Conservation (phyloP, 2,797 vertebrate genomes). For the Pseudochirops cupreus region DNA sequence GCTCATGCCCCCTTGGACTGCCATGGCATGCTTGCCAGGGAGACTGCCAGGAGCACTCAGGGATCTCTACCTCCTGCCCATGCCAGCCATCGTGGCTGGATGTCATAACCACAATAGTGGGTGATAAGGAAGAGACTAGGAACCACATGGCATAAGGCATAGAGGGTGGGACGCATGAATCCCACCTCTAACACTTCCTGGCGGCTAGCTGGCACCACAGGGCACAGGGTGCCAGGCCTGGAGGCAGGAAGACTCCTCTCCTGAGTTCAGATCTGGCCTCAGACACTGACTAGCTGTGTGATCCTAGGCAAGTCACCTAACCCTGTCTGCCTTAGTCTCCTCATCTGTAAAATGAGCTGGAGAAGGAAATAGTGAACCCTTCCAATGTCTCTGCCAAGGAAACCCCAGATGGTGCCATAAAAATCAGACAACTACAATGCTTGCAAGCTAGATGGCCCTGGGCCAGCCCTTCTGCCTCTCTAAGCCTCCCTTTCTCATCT, state of each 20-base stretch:
- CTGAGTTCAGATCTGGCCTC: neutral
- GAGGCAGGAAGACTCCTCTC: neutral
- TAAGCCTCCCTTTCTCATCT: neutral
- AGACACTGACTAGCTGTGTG: neutral
- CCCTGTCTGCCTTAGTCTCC: neutral
- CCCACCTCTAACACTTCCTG: too few relatives aligned
- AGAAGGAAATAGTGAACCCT: neutral
- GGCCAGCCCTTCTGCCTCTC: neutral
- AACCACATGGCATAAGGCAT: neutral
- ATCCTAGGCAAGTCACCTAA: neutral
- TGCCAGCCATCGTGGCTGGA: too few relatives aligned
- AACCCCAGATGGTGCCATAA: neutral
- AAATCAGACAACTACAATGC: neutral
- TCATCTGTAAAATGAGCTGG: neutral
- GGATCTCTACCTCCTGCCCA: neutral
- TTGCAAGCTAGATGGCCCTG: neutral
- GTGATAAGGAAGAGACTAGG: neutral
- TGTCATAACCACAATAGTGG: neutral
- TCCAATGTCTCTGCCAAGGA: neutral
- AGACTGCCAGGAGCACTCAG: neutral
- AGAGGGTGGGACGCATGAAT: neutral
- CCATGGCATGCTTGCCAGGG: neutral
- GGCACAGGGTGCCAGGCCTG: fast-evolving
- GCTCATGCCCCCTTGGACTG: neutral
- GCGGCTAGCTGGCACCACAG: neutral